Percentiles rank a stretch among this genome's conserved stretches.
Conservation (phyloP, 2,113 vertebrate species). For the Nyctereutes procyonoides region DNA sequence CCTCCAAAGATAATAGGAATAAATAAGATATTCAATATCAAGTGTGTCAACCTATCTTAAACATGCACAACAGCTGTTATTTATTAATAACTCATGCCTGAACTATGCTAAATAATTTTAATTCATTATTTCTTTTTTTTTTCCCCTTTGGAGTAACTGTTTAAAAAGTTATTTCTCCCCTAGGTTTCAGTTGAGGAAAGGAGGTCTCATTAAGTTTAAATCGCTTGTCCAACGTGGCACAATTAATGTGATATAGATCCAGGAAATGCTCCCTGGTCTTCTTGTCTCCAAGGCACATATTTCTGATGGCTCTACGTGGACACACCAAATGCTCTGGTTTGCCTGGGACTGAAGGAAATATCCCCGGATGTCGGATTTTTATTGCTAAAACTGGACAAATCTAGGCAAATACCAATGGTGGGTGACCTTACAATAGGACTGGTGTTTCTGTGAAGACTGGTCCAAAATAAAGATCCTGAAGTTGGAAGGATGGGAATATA, state of each 20-base stretch:
- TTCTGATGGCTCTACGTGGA: not conserved
- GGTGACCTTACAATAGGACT: not conserved
- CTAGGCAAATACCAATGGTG: not conserved
- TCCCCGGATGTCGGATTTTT: not conserved
- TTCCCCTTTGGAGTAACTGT: not conserved
- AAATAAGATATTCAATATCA: not conserved
- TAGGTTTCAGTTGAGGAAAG: not conserved
- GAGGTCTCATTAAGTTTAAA: not conserved
- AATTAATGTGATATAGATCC: not conserved
- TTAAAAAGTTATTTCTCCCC: not conserved
- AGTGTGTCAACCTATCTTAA: not conserved
- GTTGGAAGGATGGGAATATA: not conserved
- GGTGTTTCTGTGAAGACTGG: not conserved
- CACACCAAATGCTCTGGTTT: not conserved
- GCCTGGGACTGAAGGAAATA: not conserved
- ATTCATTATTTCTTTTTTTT: not conserved
- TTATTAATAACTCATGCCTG: not conserved
- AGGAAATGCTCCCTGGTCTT: not conserved
- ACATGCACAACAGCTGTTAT: not conserved
- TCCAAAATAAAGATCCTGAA: not conserved
- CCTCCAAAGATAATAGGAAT: not conserved
- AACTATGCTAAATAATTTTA: not conserved
- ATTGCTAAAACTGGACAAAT: not conserved
- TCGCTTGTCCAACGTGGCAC: not conserved
- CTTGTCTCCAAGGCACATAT: not conserved